phyloP scores from a whole-genome alignment of 2,113 vertebrate species.

The Pygoscelis antarcticus region DNA sequence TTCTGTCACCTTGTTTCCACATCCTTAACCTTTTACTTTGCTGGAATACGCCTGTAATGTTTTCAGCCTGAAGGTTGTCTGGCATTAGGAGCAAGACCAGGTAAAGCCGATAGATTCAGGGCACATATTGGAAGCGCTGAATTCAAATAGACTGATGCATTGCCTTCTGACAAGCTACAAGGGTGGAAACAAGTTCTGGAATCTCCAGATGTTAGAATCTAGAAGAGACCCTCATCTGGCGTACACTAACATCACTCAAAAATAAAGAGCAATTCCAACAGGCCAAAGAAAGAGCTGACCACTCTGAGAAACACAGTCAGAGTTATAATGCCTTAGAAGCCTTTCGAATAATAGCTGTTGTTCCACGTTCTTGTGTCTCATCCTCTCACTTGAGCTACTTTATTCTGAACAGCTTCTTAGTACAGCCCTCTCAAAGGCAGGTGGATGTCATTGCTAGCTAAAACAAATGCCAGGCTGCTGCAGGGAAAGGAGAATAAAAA shows the following conservation, averaged over 20 bases:
- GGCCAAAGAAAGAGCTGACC: not conserved
- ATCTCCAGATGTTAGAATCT: not conserved
- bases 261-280: not conserved
- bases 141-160: not conserved
- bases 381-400: not conserved
- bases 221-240: not conserved
- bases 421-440: not conserved
- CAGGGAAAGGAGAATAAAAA: not conserved
- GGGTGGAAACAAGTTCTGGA: not conserved
- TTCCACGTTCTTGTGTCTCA: not conserved
- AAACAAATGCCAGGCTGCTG: not conserved
- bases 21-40: not conserved
- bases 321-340: not conserved
- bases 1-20: not conserved
- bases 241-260: not conserved
- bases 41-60: rapidly evolving
- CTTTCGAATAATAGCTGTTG: not conserved
- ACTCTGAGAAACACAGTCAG: not conserved
- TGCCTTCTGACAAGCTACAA: not conserved
- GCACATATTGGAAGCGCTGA: not conserved
- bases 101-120: not conserved
- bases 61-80: not conserved
- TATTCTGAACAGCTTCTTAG: not conserved
- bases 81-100: not conserved
- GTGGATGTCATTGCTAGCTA: not conserved